phyloP scores from a whole-genome alignment of 2,888 invertebrate species.

The Podabrus alpinus region DNA sequence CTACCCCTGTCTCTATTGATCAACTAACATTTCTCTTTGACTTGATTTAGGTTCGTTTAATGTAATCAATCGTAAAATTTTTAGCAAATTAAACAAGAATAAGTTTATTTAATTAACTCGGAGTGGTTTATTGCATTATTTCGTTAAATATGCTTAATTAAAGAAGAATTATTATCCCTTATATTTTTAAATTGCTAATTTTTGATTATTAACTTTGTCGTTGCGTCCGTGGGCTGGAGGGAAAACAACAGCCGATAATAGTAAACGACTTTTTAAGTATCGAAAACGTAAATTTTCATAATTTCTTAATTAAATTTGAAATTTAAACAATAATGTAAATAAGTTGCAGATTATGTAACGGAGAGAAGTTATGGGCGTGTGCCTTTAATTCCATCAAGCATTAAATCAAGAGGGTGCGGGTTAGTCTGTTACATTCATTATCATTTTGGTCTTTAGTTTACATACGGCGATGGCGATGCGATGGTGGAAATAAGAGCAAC shows the following conservation, averaged over 20 bases:
- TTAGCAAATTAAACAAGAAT: not conserved
- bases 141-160: not conserved
- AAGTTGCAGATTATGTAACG: conserved; percentile 1
- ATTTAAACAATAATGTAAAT: conserved; percentile 3
- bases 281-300: not conserved
- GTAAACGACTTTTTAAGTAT: not conserved
- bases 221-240: not conserved
- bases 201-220: not conserved
- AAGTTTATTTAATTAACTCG: not conserved
- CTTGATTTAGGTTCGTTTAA: conserved; percentile 1
- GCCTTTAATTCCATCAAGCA: not conserved
- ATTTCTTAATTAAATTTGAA: not conserved
- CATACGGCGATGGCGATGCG: conserved; percentile 9
- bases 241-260: not conserved
- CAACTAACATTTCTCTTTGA: not conserved
- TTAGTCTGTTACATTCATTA: conserved; percentile 13
- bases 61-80: conserved; percentile 1
- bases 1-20: conserved; percentile 5
- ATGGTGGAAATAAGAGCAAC: conserved; percentile 14
- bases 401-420: conserved; percentile 15
- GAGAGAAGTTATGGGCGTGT: not conserved
- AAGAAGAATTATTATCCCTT: not conserved
- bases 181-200: not conserved
- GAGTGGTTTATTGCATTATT: not conserved
- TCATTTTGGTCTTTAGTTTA: conserved; percentile 14